Evolutionary conservation across 2,113 vertebrate genomes (phyloP), one percentile per base, ranked within the genome.

Genomic region (Rhizomys pruinosus): DNA sequence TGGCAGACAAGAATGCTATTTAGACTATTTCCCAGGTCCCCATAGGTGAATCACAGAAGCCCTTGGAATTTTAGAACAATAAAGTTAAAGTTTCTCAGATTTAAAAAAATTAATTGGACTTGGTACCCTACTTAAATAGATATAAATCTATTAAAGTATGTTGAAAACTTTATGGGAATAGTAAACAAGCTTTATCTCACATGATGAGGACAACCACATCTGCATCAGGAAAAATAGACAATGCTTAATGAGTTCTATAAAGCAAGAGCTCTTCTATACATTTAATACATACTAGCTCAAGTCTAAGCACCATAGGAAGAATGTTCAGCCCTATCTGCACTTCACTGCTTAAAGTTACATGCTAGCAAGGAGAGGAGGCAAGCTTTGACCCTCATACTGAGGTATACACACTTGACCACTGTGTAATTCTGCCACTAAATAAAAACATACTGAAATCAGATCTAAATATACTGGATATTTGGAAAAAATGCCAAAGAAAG

Each of bases 401-500:
- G n/a, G 23, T 47, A 27, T 7, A 27, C 4, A 44, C 22, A 7
- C 29, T 82, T 89, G 76, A 82, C 23, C 34, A 69, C n/a, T 63
- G 3, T 63, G 37, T 15, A 42, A 13, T 44, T 19, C 27, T 71
- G 23, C 11, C 55, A 63, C 25, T 63, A 22, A 77, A 78, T 20
- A 61, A 44, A 77, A 93, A 84, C 42, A 89, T 59, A 4, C 7
- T 25, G 34, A 71, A 16, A 68, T 71, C 52, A 85, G 63, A 29
- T 87, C 17, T 94, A 52, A n/a, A 69, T 0, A 61, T 52, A 61
- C 0, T n/a, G 72, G 42, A 25, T 25, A 77, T 47, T 6, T 89
- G 16, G 42, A 74, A 59, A n/a, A 96, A 74, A 47, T 37, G 10
- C 74, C 79, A 82, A 20, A 17, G 87, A 91, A 96, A 39, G 44